Evolutionary conservation across 2,888 invertebrate genomes (phyloP).

Genomic region (Agrotis puta): DNA sequence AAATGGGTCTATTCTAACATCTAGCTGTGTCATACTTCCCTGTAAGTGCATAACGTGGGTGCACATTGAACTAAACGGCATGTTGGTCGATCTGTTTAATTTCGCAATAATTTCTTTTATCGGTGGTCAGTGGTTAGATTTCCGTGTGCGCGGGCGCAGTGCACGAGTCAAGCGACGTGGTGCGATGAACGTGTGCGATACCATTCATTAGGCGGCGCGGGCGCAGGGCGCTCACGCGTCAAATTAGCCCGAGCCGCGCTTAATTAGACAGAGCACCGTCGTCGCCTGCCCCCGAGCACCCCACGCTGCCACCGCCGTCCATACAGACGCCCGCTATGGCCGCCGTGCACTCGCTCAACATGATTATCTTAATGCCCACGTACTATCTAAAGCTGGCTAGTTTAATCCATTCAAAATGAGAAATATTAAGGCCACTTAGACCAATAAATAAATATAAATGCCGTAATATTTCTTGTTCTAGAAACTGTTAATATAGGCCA

Average conservation of each 20-base stretch:
- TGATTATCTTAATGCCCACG: conserved; percentile 59
- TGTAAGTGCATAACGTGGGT: conserved; percentile 54
- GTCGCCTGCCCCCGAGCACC: conserved; percentile 67
- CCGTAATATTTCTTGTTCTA: conserved; percentile 2
- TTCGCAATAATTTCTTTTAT: conserved; percentile 80
- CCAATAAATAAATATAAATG: conserved; percentile 17
- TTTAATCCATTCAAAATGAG: conserved; percentile 25
- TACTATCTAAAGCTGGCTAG: conserved; percentile 49
- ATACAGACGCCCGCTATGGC: conserved; percentile 59
- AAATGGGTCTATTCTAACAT: conserved; percentile 71
- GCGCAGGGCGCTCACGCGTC: conserved; percentile 84
- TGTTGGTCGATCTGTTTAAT: conserved; percentile 55
- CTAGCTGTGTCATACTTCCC: conserved; percentile 61
- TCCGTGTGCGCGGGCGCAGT: conserved; percentile 77
- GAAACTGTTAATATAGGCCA: conserved; percentile 25
- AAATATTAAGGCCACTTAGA: conserved; percentile 13
- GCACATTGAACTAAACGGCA: conserved; percentile 41
- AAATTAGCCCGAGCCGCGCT: conserved; percentile 87
- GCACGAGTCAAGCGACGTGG: conserved; percentile 81
- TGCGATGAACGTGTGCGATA: conserved; percentile 90
- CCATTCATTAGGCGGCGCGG: conserved; percentile 87
- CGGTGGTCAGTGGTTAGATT: conserved; percentile 78
- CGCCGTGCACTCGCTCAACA: conserved; percentile 56
- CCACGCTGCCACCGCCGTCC: conserved; percentile 55
- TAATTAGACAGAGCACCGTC: conserved; percentile 85